Percentiles rank a stretch among this genome's conserved stretches.
Conservation (phyloP, 2,888 invertebrate genomes). For the Glyphotaelius pellucidus region DNA sequence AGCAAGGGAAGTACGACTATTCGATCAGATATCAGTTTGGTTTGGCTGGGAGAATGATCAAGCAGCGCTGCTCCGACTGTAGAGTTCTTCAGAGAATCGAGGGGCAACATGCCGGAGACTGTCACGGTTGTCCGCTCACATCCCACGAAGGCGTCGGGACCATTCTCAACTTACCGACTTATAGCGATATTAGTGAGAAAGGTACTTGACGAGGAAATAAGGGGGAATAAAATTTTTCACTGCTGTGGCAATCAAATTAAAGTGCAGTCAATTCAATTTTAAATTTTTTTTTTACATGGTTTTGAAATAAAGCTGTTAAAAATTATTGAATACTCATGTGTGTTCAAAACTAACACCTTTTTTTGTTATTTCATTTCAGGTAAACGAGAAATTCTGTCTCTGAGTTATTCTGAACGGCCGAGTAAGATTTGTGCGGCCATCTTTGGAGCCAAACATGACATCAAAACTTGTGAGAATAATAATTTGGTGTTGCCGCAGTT, state of each 20-base stretch:
- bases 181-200: neutral
- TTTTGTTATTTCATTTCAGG: slow-evolving; percentile 21
- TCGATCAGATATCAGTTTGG: slow-evolving; percentile 58
- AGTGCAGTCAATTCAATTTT: too few relatives aligned
- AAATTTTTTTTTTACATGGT: too few relatives aligned
- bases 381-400: slow-evolving; percentile 29
- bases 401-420: neutral
- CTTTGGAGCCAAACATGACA: neutral
- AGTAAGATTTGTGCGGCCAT: slow-evolving; percentile 49
- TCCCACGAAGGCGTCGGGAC: neutral
- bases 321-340: neutral
- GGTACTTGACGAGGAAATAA: neutral
- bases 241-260: too few relatives aligned
- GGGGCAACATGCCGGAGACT: neutral
- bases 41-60: slow-evolving; percentile 26
- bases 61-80: slow-evolving; percentile 42
- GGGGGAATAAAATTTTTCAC: neutral
- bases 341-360: neutral
- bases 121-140: slow-evolving; percentile 57
- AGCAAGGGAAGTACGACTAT: slow-evolving; percentile 53
- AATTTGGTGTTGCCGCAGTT: neutral
- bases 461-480: neutral
- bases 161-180: neutral
- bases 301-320: too few relatives aligned
- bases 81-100: slow-evolving; percentile 14